Conservation (phyloP, 2,888 invertebrate species). For the Diloba caeruleocephala region DNA sequence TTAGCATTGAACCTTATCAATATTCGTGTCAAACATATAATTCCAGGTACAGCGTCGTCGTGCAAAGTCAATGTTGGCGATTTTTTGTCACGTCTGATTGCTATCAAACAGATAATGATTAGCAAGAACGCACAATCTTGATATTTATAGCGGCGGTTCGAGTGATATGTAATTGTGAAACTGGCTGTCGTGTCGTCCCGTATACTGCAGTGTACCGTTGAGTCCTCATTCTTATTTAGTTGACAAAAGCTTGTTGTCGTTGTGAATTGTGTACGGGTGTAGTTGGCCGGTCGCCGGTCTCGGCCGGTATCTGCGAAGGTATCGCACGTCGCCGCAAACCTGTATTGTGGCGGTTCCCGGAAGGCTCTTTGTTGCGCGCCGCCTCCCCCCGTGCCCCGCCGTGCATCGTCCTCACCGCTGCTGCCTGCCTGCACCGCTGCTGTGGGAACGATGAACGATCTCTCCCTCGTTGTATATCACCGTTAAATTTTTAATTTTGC, state of each 20-base stretch:
- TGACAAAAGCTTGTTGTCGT: constrained; percentile 74
- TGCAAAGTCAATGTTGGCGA: constrained; percentile 60
- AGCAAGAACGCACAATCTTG: constrained; percentile 52
- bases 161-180: constrained; percentile 24
- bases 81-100: constrained; percentile 66
- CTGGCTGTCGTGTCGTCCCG: constrained; percentile 8
- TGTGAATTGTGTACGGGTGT: constrained; percentile 61
- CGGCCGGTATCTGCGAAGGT: constrained; percentile 86
- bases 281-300: constrained; percentile 74
- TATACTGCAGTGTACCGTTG: constrained; percentile 65
- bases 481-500: constrained; percentile 41
- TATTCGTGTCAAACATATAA: constrained; percentile 65
- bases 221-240: constrained; percentile 66
- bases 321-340: constrained; percentile 88
- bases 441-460: constrained; percentile 72
- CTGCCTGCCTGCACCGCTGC: constrained; percentile 60
- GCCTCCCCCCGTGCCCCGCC: constrained; percentile 62
- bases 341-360: constrained; percentile 88
- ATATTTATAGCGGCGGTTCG: constrained; percentile 33
- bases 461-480: constrained; percentile 54
- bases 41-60: constrained; percentile 58
- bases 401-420: constrained; percentile 58
- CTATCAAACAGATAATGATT: constrained; percentile 62
- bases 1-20: constrained; percentile 60
- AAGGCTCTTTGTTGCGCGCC: constrained; percentile 86